Conservation (phyloP, 2,888 invertebrate species). For the Coelinius sp. region DNA sequence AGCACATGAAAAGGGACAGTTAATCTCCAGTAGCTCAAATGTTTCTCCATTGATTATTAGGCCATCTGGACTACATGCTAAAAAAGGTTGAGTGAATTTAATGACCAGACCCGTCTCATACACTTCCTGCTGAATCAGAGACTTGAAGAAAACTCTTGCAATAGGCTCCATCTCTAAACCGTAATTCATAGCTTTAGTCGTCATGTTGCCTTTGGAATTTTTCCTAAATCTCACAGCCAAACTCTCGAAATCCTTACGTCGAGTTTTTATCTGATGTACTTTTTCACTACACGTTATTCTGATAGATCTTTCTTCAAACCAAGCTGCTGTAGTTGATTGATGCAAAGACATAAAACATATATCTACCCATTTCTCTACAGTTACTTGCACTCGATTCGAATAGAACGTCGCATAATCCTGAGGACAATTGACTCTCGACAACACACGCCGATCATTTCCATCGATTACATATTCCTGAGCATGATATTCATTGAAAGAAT, state of each 20-base stretch:
- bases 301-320: slow-evolving; percentile 21
- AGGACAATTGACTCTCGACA: neutral
- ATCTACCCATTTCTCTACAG: neutral
- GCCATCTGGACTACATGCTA: slow-evolving; percentile 44
- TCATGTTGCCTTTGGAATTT: neutral
- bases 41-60: slow-evolving; percentile 41
- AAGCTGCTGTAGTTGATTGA: slow-evolving; percentile 33
- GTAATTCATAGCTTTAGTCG: slow-evolving; percentile 30
- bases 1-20: slow-evolving; percentile 41
- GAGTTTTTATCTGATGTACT: slow-evolving; percentile 37
- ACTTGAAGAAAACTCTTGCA: slow-evolving; percentile 33
- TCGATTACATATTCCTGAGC: neutral
- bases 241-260: neutral
- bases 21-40: slow-evolving; percentile 42
- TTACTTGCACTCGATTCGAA: neutral
- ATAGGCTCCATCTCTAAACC: slow-evolving; percentile 35
- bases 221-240: slow-evolving; percentile 22
- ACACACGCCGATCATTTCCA: neutral
- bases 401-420: neutral
- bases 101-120: slow-evolving; percentile 37
- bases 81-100: slow-evolving; percentile 39
- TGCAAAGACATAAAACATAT: slow-evolving; percentile 20
- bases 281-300: slow-evolving; percentile 38
- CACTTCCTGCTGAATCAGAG: slow-evolving; percentile 15
- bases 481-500: neutral